Conservation (phyloP, 53 echinoderm and acorn worm species). For the Echinarachnius parma region DNA sequence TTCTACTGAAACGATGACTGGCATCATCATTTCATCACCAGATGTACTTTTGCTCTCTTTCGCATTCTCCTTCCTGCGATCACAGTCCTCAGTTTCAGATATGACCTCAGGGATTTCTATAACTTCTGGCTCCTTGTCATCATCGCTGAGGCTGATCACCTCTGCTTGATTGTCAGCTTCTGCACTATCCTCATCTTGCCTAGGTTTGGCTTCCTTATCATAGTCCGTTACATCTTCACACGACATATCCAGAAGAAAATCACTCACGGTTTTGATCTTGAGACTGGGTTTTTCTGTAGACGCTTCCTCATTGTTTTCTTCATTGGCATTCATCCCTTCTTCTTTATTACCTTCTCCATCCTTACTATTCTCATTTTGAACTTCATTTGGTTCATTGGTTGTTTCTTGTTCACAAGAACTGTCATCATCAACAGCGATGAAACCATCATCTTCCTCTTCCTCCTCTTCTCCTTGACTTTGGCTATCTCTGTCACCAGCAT, state of each 20-base stretch:
- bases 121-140: too few species aligned
- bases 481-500: background rate
- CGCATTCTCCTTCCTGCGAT: too few species aligned
- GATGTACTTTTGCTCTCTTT: too few species aligned
- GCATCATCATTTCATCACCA: conserved; percentile 23
- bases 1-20: conserved; percentile 30
- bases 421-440: background rate
- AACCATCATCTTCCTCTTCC: conserved; percentile 19
- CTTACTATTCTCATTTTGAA: too few species aligned
- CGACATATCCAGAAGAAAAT: conserved; percentile 34
- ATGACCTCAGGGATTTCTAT: too few species aligned
- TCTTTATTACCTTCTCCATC: too few species aligned
- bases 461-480: conserved; percentile 15
- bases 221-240: conserved; percentile 43
- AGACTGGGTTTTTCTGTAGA: background rate
- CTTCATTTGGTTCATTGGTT: background rate
- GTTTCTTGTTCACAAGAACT: background rate
- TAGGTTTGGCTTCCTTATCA: conserved; percentile 4
- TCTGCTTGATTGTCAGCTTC: background rate
- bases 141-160: too few species aligned
- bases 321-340: background rate
- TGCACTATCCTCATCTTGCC: conserved; percentile 8
- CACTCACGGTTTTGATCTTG: conserved; percentile 17
- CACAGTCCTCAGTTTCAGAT: too few species aligned
- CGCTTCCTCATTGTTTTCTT: background rate